phyloP scores from a whole-genome alignment of 2,797 vertebrate genomes.

The Vespertilio murinus region DNA sequence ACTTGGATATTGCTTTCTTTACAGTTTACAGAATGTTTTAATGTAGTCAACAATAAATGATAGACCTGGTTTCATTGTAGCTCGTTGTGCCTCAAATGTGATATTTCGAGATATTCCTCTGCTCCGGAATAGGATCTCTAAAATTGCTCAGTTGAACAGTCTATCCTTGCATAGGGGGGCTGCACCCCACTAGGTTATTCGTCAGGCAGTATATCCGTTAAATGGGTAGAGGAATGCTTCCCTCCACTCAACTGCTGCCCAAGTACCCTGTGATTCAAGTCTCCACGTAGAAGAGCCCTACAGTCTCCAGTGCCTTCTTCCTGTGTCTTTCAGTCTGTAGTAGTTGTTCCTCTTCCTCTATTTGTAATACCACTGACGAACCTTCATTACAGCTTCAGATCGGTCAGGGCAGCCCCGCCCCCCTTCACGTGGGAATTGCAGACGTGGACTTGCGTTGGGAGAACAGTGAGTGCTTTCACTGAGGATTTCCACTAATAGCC shows the following conservation, averaged over 20 bases:
- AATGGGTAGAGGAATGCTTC: neutral
- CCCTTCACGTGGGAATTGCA: neutral
- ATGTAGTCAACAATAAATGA: neutral
- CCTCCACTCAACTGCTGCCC: neutral
- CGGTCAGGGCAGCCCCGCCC: neutral
- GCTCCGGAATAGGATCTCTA: neutral
- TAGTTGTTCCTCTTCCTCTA: neutral
- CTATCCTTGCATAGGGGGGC: neutral
- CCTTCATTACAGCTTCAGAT: neutral
- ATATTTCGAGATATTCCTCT: neutral
- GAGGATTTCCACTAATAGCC: neutral
- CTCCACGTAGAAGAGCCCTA: neutral
- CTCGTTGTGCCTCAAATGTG: neutral
- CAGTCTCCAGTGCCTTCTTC: neutral
- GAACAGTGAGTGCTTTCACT: neutral
- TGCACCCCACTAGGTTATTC: neutral
- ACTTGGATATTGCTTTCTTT: neutral
- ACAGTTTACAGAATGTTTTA: constrained; percentile 17
- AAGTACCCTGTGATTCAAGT: neutral
- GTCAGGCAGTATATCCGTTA: neutral
- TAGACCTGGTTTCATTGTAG: neutral
- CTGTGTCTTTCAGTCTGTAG: neutral
- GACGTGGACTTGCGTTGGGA: neutral
- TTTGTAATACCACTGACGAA: neutral
- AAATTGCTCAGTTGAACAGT: neutral